These are phyloP conservation scores for Plectus sambesii DNA, from an alignment of 1,140 invertebrate species.

Conservation along the genomic window DNA sequence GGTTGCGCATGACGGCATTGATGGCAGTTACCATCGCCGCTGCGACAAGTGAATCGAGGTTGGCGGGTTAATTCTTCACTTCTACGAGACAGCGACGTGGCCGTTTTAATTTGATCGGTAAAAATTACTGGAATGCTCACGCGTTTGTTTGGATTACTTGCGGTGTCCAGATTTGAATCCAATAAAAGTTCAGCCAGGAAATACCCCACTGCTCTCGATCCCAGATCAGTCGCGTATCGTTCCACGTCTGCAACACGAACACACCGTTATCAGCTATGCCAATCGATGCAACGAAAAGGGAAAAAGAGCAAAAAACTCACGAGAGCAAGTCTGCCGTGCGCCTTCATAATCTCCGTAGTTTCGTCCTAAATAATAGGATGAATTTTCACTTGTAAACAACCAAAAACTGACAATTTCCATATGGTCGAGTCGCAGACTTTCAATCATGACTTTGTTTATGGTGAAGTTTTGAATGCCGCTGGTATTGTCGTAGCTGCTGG, in stretches of 20 bases:
- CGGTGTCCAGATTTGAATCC: slow-evolving; percentile 45
- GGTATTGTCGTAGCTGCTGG: slow-evolving; percentile 39
- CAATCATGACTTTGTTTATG: slow-evolving; percentile 27
- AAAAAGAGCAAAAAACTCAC: slow-evolving; percentile 13
- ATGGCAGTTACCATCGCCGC: too few species aligned
- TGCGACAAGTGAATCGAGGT: too few species aligned
- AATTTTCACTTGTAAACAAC: neutral
- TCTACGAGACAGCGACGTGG: too few species aligned
- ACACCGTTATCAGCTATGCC: slow-evolving; percentile 10
- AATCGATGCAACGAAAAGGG: too few species aligned
- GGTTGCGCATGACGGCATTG: too few species aligned
- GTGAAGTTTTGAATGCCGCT: slow-evolving; percentile 25
- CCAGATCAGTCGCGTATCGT: slow-evolving; percentile 41
- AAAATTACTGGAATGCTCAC: slow-evolving; percentile 17
- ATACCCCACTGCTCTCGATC: slow-evolving; percentile 43
- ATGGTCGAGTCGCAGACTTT: slow-evolving; percentile 39
- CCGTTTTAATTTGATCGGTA: neutral
- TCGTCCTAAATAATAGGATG: slow-evolving; percentile 27
- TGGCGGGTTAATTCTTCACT: too few species aligned
- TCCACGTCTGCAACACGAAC: slow-evolving; percentile 29
- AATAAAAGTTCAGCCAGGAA: slow-evolving; percentile 45
- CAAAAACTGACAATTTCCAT: slow-evolving; percentile 32
- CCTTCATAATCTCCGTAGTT: slow-evolving; percentile 28
- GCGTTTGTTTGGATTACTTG: slow-evolving; percentile 43
- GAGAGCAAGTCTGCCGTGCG: slow-evolving; percentile 39